Conservation (phyloP, 1,140 invertebrate species). For the Amphibalanus amphitrite region DNA sequence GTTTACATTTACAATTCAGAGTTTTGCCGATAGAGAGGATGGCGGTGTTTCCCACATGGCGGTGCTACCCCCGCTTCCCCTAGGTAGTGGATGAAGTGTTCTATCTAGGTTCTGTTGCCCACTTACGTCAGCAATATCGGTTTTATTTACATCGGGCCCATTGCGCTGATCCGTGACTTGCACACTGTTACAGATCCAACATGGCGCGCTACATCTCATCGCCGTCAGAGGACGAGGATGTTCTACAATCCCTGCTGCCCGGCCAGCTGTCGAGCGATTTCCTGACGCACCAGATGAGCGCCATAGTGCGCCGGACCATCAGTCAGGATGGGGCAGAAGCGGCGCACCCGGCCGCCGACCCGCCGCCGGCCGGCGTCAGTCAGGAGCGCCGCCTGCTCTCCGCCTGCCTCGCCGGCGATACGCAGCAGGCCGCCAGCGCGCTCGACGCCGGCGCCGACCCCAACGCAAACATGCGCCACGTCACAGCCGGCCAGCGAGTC, state of each 20-base stretch:
- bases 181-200: too few relatives aligned
- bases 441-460: not conserved
- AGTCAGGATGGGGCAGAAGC: not conserved
- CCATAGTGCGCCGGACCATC: not conserved
- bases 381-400: not conserved
- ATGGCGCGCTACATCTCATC: too few relatives aligned
- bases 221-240: not conserved
- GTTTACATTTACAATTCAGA: too few relatives aligned
- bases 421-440: not conserved
- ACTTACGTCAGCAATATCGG: too few relatives aligned
- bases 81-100: too few relatives aligned
- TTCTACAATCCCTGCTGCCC: not conserved
- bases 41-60: too few relatives aligned
- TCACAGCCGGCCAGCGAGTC: not conserved
- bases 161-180: too few relatives aligned
- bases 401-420: not conserved
- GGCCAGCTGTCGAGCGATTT: not conserved
- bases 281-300: not conserved
- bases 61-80: too few relatives aligned
- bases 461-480: not conserved
- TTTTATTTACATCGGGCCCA: too few relatives aligned
- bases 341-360: not conserved
- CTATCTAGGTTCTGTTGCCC: too few relatives aligned
- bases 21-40: too few relatives aligned
- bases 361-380: not conserved